Evolutionary conservation across 2,797 vertebrate species (phyloP), one percentile per base, ranked within the genome.

Genomic region (Micropoecilia bifurca): DNA sequence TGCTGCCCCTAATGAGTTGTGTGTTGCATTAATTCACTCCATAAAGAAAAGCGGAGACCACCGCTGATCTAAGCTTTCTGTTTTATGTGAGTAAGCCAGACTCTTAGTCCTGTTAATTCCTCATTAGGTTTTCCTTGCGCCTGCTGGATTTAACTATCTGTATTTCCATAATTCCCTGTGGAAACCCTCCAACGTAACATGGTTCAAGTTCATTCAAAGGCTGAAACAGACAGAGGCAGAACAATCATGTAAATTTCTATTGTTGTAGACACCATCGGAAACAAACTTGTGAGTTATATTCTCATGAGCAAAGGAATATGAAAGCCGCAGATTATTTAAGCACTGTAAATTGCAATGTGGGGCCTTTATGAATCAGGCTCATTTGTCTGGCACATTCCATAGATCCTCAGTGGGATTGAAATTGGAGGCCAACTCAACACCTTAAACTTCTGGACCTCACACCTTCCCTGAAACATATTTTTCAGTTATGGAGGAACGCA

Each of bases 21-120:
- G 78, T 71, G 71, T 85, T 80, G 77, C 81, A 83, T 88, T 88
- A 90, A 83, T 90, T 89, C 77, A 84, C 80, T 90, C 84, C 78
- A 76, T 92, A 85, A 86, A 87, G 75, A 75, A 80, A 76, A 82
- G 53, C 72, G 85, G 82, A 74, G 90, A 88, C 88, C 88, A 85
- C 81, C 61, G 0, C 7, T 18, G 53, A 59, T 80, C 76, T 47
- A 79, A 74, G 73, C 71, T 61, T 71, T 68, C 48, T 69, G 46
- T 72, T 30, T 75, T 71, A 43, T 47, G 55, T 33, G 50, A 85
- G 63, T 69, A 61, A 81, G 75, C 50, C 53, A 1, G 55, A 66
- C 76, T 79, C 48, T 68, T 25, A 69, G 41, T 71, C 39, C 1
- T 43, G 39, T 73, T 79, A 75, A 43, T 30, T 71, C 66, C 77